Base-by-base conservation (phyloP, 2,113 vertebrate genomes). In the Syngnathus scovelli region DNA sequence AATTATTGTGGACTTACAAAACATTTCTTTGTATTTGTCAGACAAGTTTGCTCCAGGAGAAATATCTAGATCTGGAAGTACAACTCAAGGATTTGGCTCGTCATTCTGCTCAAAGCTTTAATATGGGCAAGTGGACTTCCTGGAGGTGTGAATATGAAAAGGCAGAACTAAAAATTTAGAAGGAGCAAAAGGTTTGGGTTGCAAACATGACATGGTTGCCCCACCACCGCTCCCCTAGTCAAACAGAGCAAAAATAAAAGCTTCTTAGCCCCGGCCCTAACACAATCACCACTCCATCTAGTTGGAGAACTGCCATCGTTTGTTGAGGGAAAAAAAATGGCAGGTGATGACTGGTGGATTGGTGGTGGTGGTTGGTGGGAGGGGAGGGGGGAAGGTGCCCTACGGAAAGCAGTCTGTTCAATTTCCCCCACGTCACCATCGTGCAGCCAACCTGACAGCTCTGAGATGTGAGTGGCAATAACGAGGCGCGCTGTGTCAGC, bases 401-500 rank as follows among this genome's bases (percentile, higher is more conserved):
- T 82, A 51, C 73, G 80, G 79, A 77, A 87, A 79, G 69, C 78
- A 83, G 69, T 82, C 75, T 66, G 71, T 71, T 90, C 92, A 91
- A 93, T 93, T 92, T 27, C 64, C 49, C 88, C 87, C 88, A 88
- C 90, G 85, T 93, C 93, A 94, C 93, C 89, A 91, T 88, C 88
- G 88, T 87, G 87, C 78, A 92, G 43, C 69, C 70, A 33, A 33
- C 69, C 75, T 94, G 94, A 93, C 92, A 94, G 92, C 87, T 93
- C 88, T 85, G 91, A 93, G 92, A 94, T 74, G 92, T 72, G 68
- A 70, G 71, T 66, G 65, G 80, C 92, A 93, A 92, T 95, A 96
- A 95, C 88, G 90, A 94, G 93, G 89, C 89, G 21, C 78, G 87
- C 92, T 79, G 82, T 92, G 92, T 93, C 91, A 94, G 91, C 85